Percentiles rank a stretch among this genome's conserved stretches.
Conservation (phyloP, 2,888 invertebrate species). For the Asteroscopus sphinx region DNA sequence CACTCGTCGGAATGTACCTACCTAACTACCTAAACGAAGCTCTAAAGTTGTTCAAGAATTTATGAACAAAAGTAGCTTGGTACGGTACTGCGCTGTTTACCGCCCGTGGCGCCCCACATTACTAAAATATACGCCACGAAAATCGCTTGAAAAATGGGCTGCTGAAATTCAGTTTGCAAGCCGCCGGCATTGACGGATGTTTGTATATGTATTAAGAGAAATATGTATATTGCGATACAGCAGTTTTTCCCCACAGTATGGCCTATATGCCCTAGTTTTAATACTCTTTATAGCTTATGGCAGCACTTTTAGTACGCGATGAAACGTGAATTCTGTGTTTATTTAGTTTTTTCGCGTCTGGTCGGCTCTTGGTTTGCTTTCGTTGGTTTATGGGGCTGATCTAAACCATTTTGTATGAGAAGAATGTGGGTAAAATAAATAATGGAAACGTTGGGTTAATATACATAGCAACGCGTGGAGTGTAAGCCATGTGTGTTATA, state of each 20-base stretch:
- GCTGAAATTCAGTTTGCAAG: slow-evolving; percentile 77
- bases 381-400: slow-evolving; percentile 48
- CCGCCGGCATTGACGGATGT: slow-evolving; percentile 69
- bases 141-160: slow-evolving; percentile 80
- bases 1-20: slow-evolving; percentile 6
- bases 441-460: slow-evolving; percentile 50
- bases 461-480: slow-evolving; percentile 25
- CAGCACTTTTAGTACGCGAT: slow-evolving; percentile 62
- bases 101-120: slow-evolving; percentile 71
- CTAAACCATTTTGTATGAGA: slow-evolving; percentile 41
- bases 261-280: slow-evolving; percentile 66
- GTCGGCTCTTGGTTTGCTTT: slow-evolving; percentile 48
- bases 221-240: slow-evolving; percentile 62
- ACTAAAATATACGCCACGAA: slow-evolving; percentile 76
- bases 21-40: too few species aligned
- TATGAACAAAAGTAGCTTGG: slow-evolving; percentile 67
- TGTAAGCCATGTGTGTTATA: slow-evolving; percentile 26
- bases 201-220: slow-evolving; percentile 74
- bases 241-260: slow-evolving; percentile 38
- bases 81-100: slow-evolving; percentile 74
- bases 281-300: slow-evolving; percentile 57
- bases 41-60: slow-evolving; percentile 60
- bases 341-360: slow-evolving; percentile 63
- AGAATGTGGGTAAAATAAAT: slow-evolving; percentile 55
- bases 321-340: slow-evolving; percentile 61